Evolutionary conservation across 2,113 vertebrate genomes (phyloP), one percentile per base, ranked within the genome.

Genomic region (Suricata suricatta): DNA sequence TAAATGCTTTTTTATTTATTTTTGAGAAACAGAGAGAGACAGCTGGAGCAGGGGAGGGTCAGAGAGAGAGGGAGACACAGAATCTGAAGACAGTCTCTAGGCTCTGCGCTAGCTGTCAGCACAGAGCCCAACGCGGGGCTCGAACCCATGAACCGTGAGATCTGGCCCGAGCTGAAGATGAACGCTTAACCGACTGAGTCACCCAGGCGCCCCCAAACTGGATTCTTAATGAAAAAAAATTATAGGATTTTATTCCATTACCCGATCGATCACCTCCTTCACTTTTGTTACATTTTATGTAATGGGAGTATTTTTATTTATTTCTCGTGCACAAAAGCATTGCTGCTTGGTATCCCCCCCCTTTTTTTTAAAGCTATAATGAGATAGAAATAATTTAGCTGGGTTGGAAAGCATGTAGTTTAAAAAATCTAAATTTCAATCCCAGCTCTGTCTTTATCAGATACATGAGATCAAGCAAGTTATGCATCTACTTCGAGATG

Each of bases 381-480:
- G 41, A 47, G 88, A 72, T 41, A 23, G 19, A 88, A 74, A 15
- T 9, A 71, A n/a, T n/a, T 87, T 87, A 54, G 3, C 17, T 27
- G 87, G 23, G 9, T 52, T 41, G 25, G 10, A 33, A 50, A 94
- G 11, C 0, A 7, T n/a, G 8, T 7, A 44, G 31, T 50, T 79
- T 10, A 33, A 38, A 76, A 92, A 21, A 31, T 27, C 1, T 47
- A 11, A 23, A n/a, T 88, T 82, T 19, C 17, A 29, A 1, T 60
- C 7, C 21, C 17, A 57, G 27, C 19, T 86, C 5, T 92, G 29
- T 41, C 47, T 3, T 54, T 63, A 88, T 12, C 38, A 90, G 35
- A 27, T 54, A 33, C 0, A 5, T 47, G n/a, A 69, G 41, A 14
- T 0, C 2, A 2, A 29, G 7, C 6, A 71, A 41, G 1, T 47